Conservation (phyloP, 2,797 vertebrate species). For the Silurus aristotelis region DNA sequence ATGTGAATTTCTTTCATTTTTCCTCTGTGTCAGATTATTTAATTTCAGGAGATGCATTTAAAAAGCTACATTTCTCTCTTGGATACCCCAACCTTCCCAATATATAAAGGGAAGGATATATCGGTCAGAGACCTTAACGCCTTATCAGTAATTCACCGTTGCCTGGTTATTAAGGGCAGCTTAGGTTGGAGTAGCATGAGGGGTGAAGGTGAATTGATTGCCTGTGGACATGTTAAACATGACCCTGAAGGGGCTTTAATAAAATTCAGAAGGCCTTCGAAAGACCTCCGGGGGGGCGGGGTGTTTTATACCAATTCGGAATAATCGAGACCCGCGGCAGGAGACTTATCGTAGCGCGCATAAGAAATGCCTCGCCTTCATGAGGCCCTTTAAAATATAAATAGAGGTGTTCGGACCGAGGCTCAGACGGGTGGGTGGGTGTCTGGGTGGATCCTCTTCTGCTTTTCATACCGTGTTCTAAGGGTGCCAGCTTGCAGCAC, state of each 20-base stretch:
- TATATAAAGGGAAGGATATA: conserved; percentile 78
- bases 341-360: conserved; percentile 74
- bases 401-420: conserved; percentile 49
- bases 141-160: conserved; percentile 85
- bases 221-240: conserved; percentile 89
- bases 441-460: conserved; percentile 70
- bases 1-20: conserved; percentile 55
- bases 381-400: conserved; percentile 70
- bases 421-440: conserved; percentile 51
- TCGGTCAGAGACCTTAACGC: conserved; percentile 80
- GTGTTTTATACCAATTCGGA: conserved; percentile 73
- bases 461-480: conserved; percentile 63
- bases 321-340: conserved; percentile 80
- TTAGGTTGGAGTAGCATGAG: conserved; percentile 81
- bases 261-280: conserved; percentile 79
- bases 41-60: conserved; percentile 74
- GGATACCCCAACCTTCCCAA: conserved; percentile 61
- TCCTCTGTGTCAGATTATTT: conserved; percentile 68
- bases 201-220: conserved; percentile 87
- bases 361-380: conserved; percentile 70
- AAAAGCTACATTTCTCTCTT: conserved; percentile 76
- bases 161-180: conserved; percentile 86
- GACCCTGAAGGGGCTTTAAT: conserved; percentile 82
- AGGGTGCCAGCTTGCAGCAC: conserved; percentile 76
- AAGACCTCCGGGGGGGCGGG: conserved; percentile 69